Evolutionary conservation across 2,797 vertebrate species (phyloP).

Genomic region (Lagocephalus sceleratus): DNA sequence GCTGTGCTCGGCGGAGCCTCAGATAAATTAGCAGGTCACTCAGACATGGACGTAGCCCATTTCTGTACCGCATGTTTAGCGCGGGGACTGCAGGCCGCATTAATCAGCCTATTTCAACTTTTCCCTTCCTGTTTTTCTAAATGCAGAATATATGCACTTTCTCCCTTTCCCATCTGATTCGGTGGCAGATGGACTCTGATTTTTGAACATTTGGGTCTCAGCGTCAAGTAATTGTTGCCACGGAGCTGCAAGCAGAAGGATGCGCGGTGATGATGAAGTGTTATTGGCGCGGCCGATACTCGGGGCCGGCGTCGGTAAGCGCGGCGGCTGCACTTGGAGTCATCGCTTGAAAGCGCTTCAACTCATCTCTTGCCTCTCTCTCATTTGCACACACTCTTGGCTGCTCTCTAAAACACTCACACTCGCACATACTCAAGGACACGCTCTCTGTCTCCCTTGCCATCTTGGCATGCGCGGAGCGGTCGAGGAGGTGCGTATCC

Average conservation of each 20-base stretch:
- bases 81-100: too few species aligned
- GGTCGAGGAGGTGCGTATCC: slow-evolving; percentile 44
- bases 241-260: slow-evolving; percentile 47
- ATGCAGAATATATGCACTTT: slow-evolving; percentile 4
- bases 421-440: slow-evolving; percentile 34
- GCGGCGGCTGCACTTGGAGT: slow-evolving; percentile 41
- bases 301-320: slow-evolving; percentile 16
- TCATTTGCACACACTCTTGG: slow-evolving; percentile 9
- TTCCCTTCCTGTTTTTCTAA: slow-evolving; percentile 20
- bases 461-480: slow-evolving; percentile 20
- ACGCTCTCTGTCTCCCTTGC: slow-evolving; percentile 1
- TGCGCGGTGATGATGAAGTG: slow-evolving; percentile 55
- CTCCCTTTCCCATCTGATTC: slow-evolving; percentile 15
- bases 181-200: slow-evolving; percentile 55
- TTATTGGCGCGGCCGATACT: slow-evolving; percentile 39
- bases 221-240: slow-evolving; percentile 57
- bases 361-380: slow-evolving; percentile 11
- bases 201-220: slow-evolving; percentile 55
- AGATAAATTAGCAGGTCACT: too few species aligned
- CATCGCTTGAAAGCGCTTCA: slow-evolving; percentile 40
- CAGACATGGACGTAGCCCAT: too few species aligned
- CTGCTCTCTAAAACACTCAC: slow-evolving; percentile 38
- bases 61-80: too few species aligned
- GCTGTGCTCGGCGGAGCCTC: background rate
- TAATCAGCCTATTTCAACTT: too few species aligned